Percentiles rank a stretch among this genome's conserved stretches.
Conservation (phyloP, 2,113 vertebrate species). For the Nibea coibor region DNA sequence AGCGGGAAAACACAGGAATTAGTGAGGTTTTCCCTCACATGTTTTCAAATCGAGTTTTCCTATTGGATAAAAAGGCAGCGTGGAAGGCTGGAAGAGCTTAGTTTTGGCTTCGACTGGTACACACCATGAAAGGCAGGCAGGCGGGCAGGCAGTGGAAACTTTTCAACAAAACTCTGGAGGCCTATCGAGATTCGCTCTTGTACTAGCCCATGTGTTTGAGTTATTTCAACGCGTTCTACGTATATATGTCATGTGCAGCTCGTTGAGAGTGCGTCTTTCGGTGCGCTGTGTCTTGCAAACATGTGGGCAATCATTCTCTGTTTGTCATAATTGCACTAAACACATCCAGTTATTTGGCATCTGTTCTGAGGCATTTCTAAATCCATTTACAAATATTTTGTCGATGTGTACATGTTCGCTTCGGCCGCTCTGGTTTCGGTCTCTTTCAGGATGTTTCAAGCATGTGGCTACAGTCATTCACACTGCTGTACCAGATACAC, state of each 20-base stretch:
- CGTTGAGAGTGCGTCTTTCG: conserved; percentile 32
- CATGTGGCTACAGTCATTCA: conserved; percentile 37
- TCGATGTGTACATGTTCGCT: conserved; percentile 37
- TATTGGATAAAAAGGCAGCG: conserved; percentile 30
- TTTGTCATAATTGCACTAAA: conserved; percentile 55
- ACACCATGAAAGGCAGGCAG: conserved; percentile 23
- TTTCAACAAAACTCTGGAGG: conserved; percentile 14
- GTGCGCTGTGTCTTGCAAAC: conserved; percentile 20
- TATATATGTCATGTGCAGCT: conserved; percentile 30
- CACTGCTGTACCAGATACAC: conserved; percentile 20
- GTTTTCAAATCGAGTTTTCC: conserved; percentile 56
- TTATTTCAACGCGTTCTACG: conserved; percentile 17
- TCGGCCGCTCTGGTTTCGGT: conserved; percentile 36
- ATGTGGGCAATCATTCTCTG: conserved; percentile 32
- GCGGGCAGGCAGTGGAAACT: conserved; percentile 57
- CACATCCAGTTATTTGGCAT: conserved; percentile 61
- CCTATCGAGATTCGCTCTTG: conserved; percentile 10
- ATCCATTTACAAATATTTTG: conserved; percentile 63
- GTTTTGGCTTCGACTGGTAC: conserved; percentile 27
- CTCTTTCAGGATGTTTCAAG: conserved; percentile 39
- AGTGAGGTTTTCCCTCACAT: conserved; percentile 56
- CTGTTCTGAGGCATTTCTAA: conserved; percentile 58
- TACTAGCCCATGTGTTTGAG: conserved; percentile 40
- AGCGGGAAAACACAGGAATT: conserved; percentile 60
- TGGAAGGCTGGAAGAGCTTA: conserved; percentile 50